Conservation (phyloP, 2,888 invertebrate species). For the Sminthurinus aureus region DNA sequence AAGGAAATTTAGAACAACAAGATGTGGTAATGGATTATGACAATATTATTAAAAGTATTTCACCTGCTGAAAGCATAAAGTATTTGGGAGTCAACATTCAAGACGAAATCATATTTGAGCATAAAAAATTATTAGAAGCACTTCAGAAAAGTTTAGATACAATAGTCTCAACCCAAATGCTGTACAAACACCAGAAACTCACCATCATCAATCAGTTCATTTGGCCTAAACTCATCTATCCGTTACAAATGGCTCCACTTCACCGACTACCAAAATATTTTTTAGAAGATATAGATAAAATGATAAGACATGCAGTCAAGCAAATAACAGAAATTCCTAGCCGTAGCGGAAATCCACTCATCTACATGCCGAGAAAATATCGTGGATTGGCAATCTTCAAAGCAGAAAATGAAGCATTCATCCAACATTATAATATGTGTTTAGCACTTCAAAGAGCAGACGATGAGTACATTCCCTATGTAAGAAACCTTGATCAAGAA, state of each 20-base stretch:
- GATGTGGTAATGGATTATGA: neutral
- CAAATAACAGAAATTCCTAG: neutral
- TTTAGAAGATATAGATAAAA: neutral
- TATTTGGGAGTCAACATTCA: conserved; percentile 41
- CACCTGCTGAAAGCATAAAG: conserved; percentile 21
- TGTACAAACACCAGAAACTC: conserved; percentile 38
- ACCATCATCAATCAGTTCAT: no score
- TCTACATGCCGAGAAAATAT: neutral
- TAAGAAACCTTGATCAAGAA: neutral
- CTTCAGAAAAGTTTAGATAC: neutral
- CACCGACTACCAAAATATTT: neutral
- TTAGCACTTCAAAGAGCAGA: neutral
- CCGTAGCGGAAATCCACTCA: no score
- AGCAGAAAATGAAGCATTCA: conserved; percentile 13
- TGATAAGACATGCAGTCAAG: neutral
- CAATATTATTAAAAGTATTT: neutral
- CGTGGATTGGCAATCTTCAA: neutral
- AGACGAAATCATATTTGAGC: conserved; percentile 30
- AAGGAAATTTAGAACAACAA: neutral
- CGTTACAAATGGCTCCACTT: neutral
- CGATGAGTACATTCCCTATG: no score
- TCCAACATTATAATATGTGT: conserved; percentile 31
- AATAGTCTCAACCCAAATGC: conserved; percentile 12
- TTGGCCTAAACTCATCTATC: neutral
- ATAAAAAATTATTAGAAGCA: neutral